Base-by-base conservation (phyloP, 2,113 vertebrate species). In the Aptenodytes forsteri region DNA sequence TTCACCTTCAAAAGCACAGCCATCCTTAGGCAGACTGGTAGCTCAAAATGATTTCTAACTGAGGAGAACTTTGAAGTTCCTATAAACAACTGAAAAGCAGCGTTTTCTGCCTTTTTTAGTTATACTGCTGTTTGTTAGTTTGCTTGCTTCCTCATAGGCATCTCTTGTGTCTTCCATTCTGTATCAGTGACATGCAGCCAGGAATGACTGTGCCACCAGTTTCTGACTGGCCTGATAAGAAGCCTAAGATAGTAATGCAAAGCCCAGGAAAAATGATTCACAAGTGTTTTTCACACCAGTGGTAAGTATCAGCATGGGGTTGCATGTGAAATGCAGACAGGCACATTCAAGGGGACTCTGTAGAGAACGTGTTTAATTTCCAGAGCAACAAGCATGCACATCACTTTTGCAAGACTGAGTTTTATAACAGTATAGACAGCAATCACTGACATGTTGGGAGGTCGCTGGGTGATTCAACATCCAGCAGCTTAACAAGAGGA, bases 1-100 rank as follows among this genome's bases (percentile, higher is more conserved):
- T 97, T 95, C 82, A 83, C 91, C 89, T 97, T 97, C 95, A 96
- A 96, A 97, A 94, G 91, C 67, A 88, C 85, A 92, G 73, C 59
- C 87, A 86, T 97, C 87, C 93, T 96, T 91, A 62, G 82, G 84
- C 93, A 88, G 94, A 3, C 67, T 80, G 75, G 87, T 86, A 91
- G 82, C 71, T 95, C 79, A 44, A 82, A 95, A 94, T 95, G 91
- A 96, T 96, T 96, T 96, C 96, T 96, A 95, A 91, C 82, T 9
- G 21, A 86, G 75, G 44, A 94, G 55, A 75, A 86, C 94, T 97
- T 96, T 96, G 90, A 96, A 96, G 91, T 96, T 67, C 47, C 91
- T 94, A 86, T 88, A 96, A 96, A 95, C 75, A 96, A 91, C 75
- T 0, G 4, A 93, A 97, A 93, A 66, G 7, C 67, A 64, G 55